Evolutionary conservation across 2,888 invertebrate genomes (phyloP), one percentile per base, ranked within the genome.

Genomic region (Norana najaformis): DNA sequence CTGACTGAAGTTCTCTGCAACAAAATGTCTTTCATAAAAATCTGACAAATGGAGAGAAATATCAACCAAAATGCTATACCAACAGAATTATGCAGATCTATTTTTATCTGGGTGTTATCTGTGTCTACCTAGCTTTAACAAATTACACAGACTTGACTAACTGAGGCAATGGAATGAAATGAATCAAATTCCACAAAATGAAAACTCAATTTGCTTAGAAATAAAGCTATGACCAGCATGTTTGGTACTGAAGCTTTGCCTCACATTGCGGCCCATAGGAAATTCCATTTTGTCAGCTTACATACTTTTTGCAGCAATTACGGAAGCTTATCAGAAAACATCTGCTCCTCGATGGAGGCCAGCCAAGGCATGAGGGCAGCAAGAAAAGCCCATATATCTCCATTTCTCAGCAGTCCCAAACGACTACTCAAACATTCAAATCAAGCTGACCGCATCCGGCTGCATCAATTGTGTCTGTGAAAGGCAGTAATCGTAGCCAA

Each of bases 241-340:
- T n/a, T n/a, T 35, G 5, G 37, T 23, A 85, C 2, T 35, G 6
- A 69, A 37, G 85, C 37, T 85, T 23, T 85, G 35, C 85, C 85
- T 85, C 20, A 85, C 69, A 69, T n/a, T 8, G 85, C 18, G 36
- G 36, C 85, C 35, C 85, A 36, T 37, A 85, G 85, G 85, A 85
- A 85, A 85, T 36, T 85, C 85, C 85, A 85, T 85, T 85, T 69
- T 35, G 85, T 37, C 85, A 85, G 85, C 36, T 85, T 85, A 85
- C 85, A 35, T 85, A 37, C 36, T 85, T 85, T 85, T 85, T 23
- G 23, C 35, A 36, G 85, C 85, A 36, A 85, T 85, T 85, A 37
- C 85, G 20, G 85, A 34, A 85, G 85, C 85, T 85, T 85, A 85
- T 85, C 85, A 36, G 36, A 85, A 35, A 85, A 85, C 85, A 85